Conservation (phyloP, 2,113 vertebrate species). For the Echinops telfairi region DNA sequence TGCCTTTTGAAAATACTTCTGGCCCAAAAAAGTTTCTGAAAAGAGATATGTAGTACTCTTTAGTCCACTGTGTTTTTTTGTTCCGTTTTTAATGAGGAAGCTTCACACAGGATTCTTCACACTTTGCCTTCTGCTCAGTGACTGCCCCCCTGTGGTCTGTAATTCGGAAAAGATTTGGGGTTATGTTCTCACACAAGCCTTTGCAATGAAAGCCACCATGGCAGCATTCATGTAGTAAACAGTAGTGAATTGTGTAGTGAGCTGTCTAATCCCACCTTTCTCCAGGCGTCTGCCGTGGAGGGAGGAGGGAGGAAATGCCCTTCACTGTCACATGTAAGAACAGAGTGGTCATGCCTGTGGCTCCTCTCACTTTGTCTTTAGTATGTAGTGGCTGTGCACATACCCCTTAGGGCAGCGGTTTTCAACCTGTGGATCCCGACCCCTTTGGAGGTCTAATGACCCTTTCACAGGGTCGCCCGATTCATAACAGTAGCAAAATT, state of each 20-base stretch:
- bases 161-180: neutral
- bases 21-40: neutral
- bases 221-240: neutral
- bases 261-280: neutral
- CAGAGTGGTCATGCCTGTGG: too few relatives aligned
- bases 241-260: neutral
- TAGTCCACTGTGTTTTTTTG: neutral
- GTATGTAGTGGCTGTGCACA: neutral
- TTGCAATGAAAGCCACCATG: conserved; percentile 1
- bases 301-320: neutral
- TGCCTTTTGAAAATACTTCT: neutral
- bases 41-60: neutral
- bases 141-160: neutral
- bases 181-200: conserved; percentile 43
- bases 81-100: conserved; percentile 46
- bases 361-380: neutral
- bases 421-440: too few relatives aligned
- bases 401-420: too few relatives aligned
- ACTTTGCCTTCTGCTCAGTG: neutral
- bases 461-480: too few relatives aligned
- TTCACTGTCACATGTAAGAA: neutral
- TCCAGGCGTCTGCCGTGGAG: neutral
- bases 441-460: too few relatives aligned
- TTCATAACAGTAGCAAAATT: too few relatives aligned
- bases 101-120: neutral